phyloP scores from a whole-genome alignment of 2,113 vertebrate species.

The Struthio camelus region DNA sequence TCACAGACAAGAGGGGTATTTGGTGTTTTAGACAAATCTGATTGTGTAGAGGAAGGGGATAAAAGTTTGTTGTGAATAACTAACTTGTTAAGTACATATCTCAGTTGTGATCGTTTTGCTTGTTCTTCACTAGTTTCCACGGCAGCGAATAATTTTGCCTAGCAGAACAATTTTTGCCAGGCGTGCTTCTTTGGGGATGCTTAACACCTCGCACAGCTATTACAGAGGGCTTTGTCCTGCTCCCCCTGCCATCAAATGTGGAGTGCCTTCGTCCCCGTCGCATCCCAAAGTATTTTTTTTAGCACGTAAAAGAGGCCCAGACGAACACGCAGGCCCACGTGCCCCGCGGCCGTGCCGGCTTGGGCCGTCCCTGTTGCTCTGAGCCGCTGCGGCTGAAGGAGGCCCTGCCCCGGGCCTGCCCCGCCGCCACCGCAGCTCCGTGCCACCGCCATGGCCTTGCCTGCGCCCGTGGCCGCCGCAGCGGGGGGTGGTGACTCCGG shows the following conservation, averaged over 20 bases:
- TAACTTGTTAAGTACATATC: background rate
- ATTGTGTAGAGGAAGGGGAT: background rate
- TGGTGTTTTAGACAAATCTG: background rate
- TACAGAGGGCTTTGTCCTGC: background rate
- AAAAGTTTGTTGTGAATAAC: background rate
- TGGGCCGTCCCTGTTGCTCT: background rate
- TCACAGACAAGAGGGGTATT: background rate
- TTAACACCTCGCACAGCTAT: background rate
- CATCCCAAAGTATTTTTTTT: rapidly evolving
- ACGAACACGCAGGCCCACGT: rapidly evolving
- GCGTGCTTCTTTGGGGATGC: rapidly evolving
- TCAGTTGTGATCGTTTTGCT: background rate
- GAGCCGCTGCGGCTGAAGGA: no score
- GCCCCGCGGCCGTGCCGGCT: rapidly evolving
- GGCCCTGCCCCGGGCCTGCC: no score
- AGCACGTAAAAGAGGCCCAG: rapidly evolving
- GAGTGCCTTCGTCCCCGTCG: rapidly evolving
- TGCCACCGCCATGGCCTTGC: no score
- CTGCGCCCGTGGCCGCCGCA: no score
- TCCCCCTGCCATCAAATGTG: background rate
- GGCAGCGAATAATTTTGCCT: background rate
- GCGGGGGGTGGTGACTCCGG: no score
- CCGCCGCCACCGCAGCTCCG: no score
- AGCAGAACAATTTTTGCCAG: rapidly evolving
- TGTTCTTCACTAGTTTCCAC: background rate